Percentiles rank a stretch among this genome's conserved stretches.
Evolutionary conservation across 2,797 vertebrate genomes (phyloP).

Genomic region (Peromyscus aztecus): DNA sequence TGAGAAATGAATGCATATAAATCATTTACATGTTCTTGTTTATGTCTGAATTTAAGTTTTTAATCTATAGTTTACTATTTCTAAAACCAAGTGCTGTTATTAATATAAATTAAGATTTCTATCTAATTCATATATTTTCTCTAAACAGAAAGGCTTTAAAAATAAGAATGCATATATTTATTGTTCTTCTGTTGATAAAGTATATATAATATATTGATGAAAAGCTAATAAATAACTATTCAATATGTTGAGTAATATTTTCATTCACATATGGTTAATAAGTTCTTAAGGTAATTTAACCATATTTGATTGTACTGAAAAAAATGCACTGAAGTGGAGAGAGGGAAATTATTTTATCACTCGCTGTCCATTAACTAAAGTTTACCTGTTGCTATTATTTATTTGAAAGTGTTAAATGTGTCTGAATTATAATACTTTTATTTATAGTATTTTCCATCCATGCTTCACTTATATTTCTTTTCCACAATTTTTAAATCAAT

Average conservation of each 20-base stretch:
- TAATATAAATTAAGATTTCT: constrained; percentile 30
- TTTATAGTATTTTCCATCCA: not conserved
- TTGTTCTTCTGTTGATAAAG: constrained; percentile 11
- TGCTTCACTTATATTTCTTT: not conserved
- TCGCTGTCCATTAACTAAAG: not conserved
- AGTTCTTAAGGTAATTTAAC: constrained; percentile 2
- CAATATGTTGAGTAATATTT: not conserved
- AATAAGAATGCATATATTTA: not conserved
- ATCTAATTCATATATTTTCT: not conserved
- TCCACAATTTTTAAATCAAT: not conserved
- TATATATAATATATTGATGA: not conserved
- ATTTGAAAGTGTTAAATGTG: constrained; percentile 24
- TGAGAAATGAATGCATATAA: not conserved
- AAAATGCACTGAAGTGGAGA: not conserved
- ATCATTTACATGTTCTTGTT: not conserved
- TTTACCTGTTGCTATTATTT: not conserved
- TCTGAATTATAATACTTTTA: not conserved
- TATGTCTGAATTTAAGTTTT: not conserved
- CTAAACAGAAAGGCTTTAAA: not conserved
- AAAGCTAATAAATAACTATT: not conserved
- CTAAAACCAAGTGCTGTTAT: not conserved
- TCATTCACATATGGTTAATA: not conserved
- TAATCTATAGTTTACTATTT: constrained; percentile 4
- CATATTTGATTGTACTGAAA: not conserved
- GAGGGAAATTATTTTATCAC: not conserved